Evolutionary conservation across 64 coral and sea anemone genomes (phyloP).

Genomic region (Pachyseris speciosa): DNA sequence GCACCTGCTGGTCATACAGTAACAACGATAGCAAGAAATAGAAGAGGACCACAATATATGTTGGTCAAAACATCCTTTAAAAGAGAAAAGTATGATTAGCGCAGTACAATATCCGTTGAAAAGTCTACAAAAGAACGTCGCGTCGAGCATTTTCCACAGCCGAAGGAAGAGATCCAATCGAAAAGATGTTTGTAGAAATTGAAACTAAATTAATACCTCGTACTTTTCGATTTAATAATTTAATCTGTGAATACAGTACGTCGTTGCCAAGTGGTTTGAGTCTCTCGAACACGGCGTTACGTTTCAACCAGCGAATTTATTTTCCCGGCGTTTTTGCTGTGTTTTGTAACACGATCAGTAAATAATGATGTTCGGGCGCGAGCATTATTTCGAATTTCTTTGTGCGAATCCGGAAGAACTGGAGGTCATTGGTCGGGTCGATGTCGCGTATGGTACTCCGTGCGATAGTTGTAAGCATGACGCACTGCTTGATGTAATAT

Average conservation of each 20-base stretch:
- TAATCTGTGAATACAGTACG: background rate
- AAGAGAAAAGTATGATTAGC: background rate
- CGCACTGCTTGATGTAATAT: constrained; percentile 67
- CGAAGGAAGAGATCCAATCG: background rate
- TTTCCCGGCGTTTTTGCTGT: background rate
- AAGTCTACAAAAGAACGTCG: background rate
- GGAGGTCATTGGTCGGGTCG: constrained; percentile 76
- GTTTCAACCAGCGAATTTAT: background rate
- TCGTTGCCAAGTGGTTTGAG: background rate
- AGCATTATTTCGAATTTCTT: constrained; percentile 73
- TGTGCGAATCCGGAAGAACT: constrained; percentile 76
- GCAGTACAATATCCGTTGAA: background rate
- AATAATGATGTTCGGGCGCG: constrained; percentile 62
- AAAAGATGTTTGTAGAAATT: background rate
- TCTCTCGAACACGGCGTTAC: background rate
- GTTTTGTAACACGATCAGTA: constrained; percentile 79
- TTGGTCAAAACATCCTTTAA: background rate
- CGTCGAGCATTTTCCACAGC: background rate
- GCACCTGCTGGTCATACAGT: background rate
- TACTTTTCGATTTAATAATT: constrained; percentile 7
- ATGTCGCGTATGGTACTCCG: constrained; percentile 51
- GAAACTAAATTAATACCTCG: background rate
- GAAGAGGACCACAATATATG: background rate
- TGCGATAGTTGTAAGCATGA: constrained; percentile 38
- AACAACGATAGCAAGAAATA: background rate